Conservation (phyloP, 2,888 invertebrate genomes). For the Lasioglossum zephyrum region DNA sequence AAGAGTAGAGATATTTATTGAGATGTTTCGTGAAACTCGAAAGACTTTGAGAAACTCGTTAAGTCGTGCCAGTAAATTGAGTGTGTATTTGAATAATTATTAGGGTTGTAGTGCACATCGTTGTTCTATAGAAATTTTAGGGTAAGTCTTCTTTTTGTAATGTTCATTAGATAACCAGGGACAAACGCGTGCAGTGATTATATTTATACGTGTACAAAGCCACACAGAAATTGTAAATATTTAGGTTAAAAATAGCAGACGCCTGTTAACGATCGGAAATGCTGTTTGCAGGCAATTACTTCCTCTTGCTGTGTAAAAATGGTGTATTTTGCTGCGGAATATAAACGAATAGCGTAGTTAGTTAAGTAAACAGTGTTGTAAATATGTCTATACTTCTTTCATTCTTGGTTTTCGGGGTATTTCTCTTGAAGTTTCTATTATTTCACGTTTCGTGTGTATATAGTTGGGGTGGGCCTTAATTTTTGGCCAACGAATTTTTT, state of each 20-base stretch:
- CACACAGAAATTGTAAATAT: neutral
- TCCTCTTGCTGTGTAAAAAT: no score
- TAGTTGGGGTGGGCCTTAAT: neutral
- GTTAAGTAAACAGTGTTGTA: conserved; percentile 7
- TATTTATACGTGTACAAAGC: neutral
- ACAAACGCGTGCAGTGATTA: conserved; percentile 53
- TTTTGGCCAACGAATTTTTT: no score
- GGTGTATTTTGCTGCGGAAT: neutral
- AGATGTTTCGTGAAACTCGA: neutral
- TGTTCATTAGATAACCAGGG: conserved; percentile 8
- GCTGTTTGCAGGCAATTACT: conserved; percentile 45
- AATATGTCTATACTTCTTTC: conserved; percentile 21
- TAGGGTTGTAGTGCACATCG: neutral
- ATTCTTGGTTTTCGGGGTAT: conserved; percentile 33
- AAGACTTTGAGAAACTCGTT: no score
- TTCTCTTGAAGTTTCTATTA: neutral
- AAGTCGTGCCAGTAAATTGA: conserved; percentile 37
- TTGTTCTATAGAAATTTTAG: conserved; percentile 2
- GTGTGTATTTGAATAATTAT: neutral
- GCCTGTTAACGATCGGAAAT: neutral
- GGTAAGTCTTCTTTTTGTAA: neutral
- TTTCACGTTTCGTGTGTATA: conserved; percentile 33
- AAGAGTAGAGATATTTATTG: neutral
- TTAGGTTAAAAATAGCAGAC: neutral
- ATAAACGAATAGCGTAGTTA: conserved; percentile 3